Base-by-base conservation (phyloP, 2,888 invertebrate genomes). In the Dicyrtomina minuta region DNA sequence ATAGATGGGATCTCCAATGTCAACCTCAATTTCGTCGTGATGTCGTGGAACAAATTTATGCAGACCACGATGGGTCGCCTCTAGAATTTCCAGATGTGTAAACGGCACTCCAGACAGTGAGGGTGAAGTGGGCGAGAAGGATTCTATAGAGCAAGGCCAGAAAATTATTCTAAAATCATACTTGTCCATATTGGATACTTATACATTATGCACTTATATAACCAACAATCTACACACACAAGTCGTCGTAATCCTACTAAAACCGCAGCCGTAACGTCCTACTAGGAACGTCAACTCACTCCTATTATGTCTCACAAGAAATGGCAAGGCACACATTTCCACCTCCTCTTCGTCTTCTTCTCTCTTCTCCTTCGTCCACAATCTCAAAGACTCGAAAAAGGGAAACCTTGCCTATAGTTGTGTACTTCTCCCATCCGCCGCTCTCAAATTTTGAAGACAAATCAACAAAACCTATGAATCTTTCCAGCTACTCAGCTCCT, bases 1-100 rank as follows among this genome's bases (percentile, higher is more conserved):
- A 81, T 96, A 96, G 75, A 98, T 89, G 0, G 96, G 94, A 83
- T 98, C 98, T 0, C 98, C 98, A 70, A 97, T 96, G 84, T 98
- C 97, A 39, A 99, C 87, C 81, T 94, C 93, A 73, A 99, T 90
- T 84, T 98, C 97, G 80, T 97, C 97, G 74, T 90, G 89, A 82
- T 97, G 97, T 72, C 97, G 86, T 0, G 97, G 96, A 79, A 96
- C 88, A 81, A 98, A 98, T 81, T 95, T 93, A 83, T 97, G 96
- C 81, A 97, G 85, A 8, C 96, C 96, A 80, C 97, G 87, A 81
- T 97, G 97, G 26, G 96, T 96, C 2, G 95, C 94, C 84, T 96
- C 96, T 44, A 95, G 85, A 83, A 93, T 88, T 82, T 92, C 91
- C 65, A 92, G 83, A 80, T 90, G 90, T 72, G 89, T 89, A 79